Conservation (phyloP, 1,140 invertebrate species). For the Aporrectodea caliginosa region DNA sequence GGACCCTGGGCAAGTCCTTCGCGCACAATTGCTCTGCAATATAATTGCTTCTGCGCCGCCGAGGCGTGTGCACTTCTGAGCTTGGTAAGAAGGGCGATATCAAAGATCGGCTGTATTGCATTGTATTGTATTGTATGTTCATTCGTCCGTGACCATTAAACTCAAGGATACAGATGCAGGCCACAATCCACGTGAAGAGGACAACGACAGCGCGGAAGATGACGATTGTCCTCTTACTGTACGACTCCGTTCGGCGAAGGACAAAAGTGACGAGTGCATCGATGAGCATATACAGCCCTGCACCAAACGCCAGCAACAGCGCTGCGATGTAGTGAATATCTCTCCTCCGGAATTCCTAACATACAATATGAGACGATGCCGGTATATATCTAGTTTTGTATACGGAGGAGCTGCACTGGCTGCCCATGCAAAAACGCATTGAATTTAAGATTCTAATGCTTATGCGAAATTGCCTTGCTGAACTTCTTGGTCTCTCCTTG, state of each 20-base stretch:
- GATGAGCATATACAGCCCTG: neutral
- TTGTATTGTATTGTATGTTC: too few species aligned
- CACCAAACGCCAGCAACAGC: neutral
- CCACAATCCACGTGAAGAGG: neutral
- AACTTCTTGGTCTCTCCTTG: neutral
- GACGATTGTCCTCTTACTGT: neutral
- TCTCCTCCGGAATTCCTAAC: neutral
- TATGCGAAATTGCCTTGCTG: neutral
- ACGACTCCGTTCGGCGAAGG: neutral
- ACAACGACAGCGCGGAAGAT: neutral
- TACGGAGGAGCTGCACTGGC: too few species aligned
- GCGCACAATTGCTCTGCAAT: too few species aligned
- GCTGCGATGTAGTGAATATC: neutral
- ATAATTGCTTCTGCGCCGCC: too few species aligned
- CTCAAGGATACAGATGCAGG: neutral
- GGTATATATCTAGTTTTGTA: too few species aligned
- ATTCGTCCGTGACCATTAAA: neutral
- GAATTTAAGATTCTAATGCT: neutral
- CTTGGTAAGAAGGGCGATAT: neutral
- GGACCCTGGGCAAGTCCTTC: neutral
- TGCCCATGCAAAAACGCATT: too few species aligned
- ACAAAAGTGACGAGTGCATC: neutral
- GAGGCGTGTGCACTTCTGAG: too few species aligned
- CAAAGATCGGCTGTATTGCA: too few species aligned
- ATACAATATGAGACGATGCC: neutral